Evolutionary conservation across 2,113 vertebrate genomes (phyloP), one percentile per base, ranked within the genome.

Genomic region (Miniopterus natalensis): DNA sequence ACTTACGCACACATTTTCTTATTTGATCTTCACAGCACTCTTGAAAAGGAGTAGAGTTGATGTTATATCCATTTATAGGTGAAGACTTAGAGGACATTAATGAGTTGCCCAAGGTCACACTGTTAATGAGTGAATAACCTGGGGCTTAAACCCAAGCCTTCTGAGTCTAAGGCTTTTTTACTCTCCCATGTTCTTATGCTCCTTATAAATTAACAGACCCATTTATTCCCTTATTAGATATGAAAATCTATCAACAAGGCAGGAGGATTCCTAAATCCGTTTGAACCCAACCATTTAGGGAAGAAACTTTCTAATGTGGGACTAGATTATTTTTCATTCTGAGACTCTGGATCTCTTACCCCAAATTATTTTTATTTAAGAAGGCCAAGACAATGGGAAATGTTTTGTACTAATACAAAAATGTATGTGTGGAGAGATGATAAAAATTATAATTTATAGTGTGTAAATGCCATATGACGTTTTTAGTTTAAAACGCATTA

Each of bases 401-500:
- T 61, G 11, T 86, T 81, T 91, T 36, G 2, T 83, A 83, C 47
- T 83, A 68, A 74, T 68, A 75, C 27, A 61, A 70, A 84, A 29
- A 45, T 42, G 2, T 86, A 47, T 25, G 13, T 45, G 8, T 86
- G 12, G 36, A 81, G 61, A 85, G 74, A 7, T 47, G 63, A 70
- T 70, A 53, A 86, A 65, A 73, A 55, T 79, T 65, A 65, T 15
- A 40, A 9, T 61, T 81, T 83, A 27, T 11, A 65, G 25, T 57
- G 45, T 36, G 3, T 63, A 55, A 90, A 47, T 81, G 25, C 40
- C 84, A 59, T 68, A 9, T 73, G 88, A 94, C 31, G 3, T 59
- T 90, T 93, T 90, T 63, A 71, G 65, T 51, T 36, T 55, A 96
- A 89, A 92, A 86, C 79, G 49, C 31, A 89, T 94, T 49, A 85